Percentiles rank a stretch among this genome's conserved stretches.
Conservation (phyloP, 1,140 invertebrate genomes). For the Bombus cullumanus region DNA sequence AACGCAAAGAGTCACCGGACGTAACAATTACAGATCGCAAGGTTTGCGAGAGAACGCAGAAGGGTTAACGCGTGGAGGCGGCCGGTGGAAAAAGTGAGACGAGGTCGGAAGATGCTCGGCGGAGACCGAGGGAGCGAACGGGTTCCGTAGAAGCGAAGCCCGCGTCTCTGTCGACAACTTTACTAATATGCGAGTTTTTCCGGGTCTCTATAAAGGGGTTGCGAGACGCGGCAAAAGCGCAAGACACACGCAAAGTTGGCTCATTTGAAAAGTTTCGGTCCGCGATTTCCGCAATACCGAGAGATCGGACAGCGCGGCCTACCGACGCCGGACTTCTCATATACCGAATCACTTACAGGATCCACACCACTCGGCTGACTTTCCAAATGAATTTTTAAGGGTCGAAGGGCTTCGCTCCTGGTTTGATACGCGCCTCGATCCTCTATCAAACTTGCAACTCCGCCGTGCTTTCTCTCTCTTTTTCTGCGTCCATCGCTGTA, state of each 20-base stretch:
- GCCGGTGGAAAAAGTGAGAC: background rate
- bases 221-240: slow-evolving; percentile 63
- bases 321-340: slow-evolving; percentile 35
- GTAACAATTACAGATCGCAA: too few relatives aligned
- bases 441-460: slow-evolving; percentile 32
- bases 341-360: slow-evolving; percentile 44
- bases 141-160: slow-evolving; percentile 4
- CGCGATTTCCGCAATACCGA: slow-evolving; percentile 67
- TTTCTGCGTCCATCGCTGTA: too few relatives aligned
- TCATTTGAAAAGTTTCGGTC: slow-evolving; percentile 75
- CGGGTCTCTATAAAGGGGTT: slow-evolving; percentile 42
- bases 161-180: slow-evolving; percentile 70
- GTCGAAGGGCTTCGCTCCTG: slow-evolving; percentile 34
- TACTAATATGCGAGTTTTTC: slow-evolving; percentile 74
- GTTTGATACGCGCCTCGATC: slow-evolving; percentile 51
- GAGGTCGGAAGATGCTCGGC: slow-evolving; percentile 34
- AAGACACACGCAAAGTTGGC: slow-evolving; percentile 79
- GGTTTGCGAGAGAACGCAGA: too few relatives aligned
- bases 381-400: slow-evolving; percentile 78
- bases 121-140: background rate
- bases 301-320: background rate
- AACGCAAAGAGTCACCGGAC: too few relatives aligned
- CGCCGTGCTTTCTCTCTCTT: background rate
- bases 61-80: background rate
- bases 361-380: slow-evolving; percentile 61